Evolutionary conservation across 1,140 invertebrate species (phyloP).

Genomic region (Platyscapa corneri): DNA sequence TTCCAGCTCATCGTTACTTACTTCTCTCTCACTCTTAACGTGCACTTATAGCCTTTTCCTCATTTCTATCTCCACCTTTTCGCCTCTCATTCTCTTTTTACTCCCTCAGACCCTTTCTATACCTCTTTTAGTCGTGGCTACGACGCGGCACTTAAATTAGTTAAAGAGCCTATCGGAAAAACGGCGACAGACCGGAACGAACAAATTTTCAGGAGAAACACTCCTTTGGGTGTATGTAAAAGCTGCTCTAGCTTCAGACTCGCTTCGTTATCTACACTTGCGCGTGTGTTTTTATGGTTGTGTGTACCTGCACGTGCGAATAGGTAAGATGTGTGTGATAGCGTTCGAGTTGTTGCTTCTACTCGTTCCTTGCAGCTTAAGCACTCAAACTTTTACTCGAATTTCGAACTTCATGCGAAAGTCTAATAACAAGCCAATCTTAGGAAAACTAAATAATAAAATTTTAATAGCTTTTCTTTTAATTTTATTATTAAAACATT

Average conservation of each 20-base stretch:
- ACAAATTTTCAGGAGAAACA: slow-evolving; percentile 59
- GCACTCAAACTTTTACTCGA: slow-evolving; percentile 39
- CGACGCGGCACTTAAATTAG: slow-evolving; percentile 58
- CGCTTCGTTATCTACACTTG: background rate
- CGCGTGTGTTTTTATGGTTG: background rate
- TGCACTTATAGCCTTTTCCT: background rate
- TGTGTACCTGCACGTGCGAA: too few species aligned
- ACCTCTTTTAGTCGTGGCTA: background rate
- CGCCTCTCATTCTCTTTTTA: background rate
- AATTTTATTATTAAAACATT: too few species aligned
- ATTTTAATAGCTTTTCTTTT: background rate
- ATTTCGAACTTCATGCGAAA: slow-evolving; percentile 21
- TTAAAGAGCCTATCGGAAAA: slow-evolving; percentile 64
- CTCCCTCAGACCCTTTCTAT: background rate
- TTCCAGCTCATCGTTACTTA: slow-evolving; percentile 22
- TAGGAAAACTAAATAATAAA: slow-evolving; percentile 7
- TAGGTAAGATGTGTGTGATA: background rate
- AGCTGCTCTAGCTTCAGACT: slow-evolving; percentile 54
- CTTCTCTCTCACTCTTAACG: background rate
- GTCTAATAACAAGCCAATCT: slow-evolving; percentile 7
- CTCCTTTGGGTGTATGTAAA: slow-evolving; percentile 58
- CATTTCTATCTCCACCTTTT: background rate
- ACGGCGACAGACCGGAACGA: slow-evolving; percentile 61
- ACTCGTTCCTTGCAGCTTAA: slow-evolving; percentile 10
- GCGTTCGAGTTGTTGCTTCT: background rate